A percentile compares a stretch with the other conserved stretches of the same genome.
Conservation (phyloP, 1,140 invertebrate genomes). For the Papilio helenus region DNA sequence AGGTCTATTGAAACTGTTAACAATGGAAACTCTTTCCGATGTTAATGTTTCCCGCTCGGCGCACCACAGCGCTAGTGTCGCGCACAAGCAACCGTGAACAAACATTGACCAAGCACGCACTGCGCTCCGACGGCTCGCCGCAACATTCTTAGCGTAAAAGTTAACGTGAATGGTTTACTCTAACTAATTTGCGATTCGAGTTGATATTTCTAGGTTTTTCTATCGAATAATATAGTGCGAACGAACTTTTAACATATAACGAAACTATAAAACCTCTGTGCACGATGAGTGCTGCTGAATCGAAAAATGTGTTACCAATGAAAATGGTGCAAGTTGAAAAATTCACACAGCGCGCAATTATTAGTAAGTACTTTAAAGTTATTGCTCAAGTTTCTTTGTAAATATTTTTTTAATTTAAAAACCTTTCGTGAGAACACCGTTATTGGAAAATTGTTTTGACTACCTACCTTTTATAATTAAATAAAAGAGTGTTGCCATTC, state of each 20-base stretch:
- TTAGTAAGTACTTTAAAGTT: conserved; percentile 63
- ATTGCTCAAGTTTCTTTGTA: conserved; percentile 45
- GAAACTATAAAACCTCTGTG: conserved; percentile 60
- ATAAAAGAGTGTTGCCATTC: neutral
- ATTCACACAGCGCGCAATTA: conserved; percentile 61
- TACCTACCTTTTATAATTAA: neutral
- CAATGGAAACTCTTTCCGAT: conserved; percentile 58
- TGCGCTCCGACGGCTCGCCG: conserved; percentile 73
- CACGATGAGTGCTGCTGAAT: conserved; percentile 59
- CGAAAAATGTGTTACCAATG: conserved; percentile 54
- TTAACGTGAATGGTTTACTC: conserved; percentile 81
- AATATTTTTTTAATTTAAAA: conserved; percentile 37
- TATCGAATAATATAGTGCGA: conserved; percentile 68
- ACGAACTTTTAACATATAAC: conserved; percentile 57
- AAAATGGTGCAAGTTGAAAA: conserved; percentile 59
- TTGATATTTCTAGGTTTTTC: conserved; percentile 64
- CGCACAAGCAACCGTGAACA: conserved; percentile 67
- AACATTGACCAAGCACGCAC: conserved; percentile 75
- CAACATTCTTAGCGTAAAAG: conserved; percentile 83
- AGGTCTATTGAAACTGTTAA: conserved; percentile 52
- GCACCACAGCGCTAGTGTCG: conserved; percentile 63
- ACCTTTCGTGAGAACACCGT: neutral
- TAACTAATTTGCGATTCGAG: conserved; percentile 80
- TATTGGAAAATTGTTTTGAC: neutral
- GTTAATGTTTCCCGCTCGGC: conserved; percentile 56